Base-by-base conservation (phyloP, 1,140 invertebrate species). In the Drosophila santomea region DNA sequence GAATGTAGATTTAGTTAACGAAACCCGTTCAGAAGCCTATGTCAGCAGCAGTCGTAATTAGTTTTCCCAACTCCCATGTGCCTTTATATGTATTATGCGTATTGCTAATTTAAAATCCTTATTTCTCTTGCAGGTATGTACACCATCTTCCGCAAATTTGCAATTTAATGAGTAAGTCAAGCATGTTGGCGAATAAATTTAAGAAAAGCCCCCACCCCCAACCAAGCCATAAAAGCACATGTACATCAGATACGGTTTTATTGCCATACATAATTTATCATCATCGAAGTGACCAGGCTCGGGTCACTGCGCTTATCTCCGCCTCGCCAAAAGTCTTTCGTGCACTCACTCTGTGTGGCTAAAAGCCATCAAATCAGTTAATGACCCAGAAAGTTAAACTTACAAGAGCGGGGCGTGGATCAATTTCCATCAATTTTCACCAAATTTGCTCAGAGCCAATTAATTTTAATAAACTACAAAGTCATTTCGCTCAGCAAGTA, bases 401-500 rank as follows among this genome's bases (percentile, higher is more conserved):
- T 57, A 17, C 50, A 7, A n/a, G 35, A 43, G 23, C 35, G 61
- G 35, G 48, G 14, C 67, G 15, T 56, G 41, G 43, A 71, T 71
- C 67, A 71, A 71, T 71, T 71, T 38, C 75, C 69, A 77, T 68
- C 55, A 84, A 84, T 85, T 80, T 80, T 68, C 68, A 36, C 64
- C 44, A 71, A 71, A 71, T 48, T 58, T 71, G 52, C 72, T 73
- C 78, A 61, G 64, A 57, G 61, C 74, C 82, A 85, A 85, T 85
- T 85, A 85, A 86, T 85, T 86, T 78, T 85, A 74, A 85, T 85
- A 85, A 85, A 85, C 82, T 71, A 74, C 82, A 74, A 71, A 80
- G 82, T 85, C 81, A 85, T 71, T 85, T 80, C 74, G 45, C 28
- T 50, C 50, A 60, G 58, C 39, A 47, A 52, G 50, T 64, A 64